Evolutionary conservation across 2,888 invertebrate species (phyloP).

Genomic region (Zele albiditarsus): DNA sequence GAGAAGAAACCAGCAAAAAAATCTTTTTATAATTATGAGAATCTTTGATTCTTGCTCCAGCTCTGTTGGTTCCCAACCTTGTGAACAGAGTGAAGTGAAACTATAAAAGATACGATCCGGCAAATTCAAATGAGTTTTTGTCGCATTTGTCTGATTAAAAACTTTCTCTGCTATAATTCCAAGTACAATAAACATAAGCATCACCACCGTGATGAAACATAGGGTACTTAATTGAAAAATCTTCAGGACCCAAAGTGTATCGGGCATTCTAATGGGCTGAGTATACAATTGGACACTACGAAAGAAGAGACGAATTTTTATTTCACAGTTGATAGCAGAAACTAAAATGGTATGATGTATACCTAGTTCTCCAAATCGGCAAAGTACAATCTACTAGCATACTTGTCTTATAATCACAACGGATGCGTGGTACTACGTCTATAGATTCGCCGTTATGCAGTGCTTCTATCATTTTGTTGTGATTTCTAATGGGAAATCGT

Average conservation of each 20-base stretch:
- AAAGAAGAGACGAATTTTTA: too few species aligned
- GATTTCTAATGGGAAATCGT: conserved; percentile 42
- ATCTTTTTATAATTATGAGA: conserved; percentile 48
- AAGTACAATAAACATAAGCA: conserved; percentile 33
- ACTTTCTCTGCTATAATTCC: conserved; percentile 36
- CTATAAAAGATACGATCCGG: conserved; percentile 54
- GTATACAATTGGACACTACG: conserved; percentile 34
- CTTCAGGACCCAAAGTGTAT: conserved; percentile 39
- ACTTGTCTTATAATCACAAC: conserved; percentile 36
- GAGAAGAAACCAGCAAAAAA: conserved; percentile 36
- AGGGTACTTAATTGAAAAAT: conserved; percentile 36
- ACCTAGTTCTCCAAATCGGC: conserved; percentile 53
- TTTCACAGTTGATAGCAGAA: not conserved
- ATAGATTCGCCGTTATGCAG: conserved; percentile 48
- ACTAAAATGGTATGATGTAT: not conserved
- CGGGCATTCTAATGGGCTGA: conserved; percentile 24
- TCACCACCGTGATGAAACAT: conserved; percentile 23
- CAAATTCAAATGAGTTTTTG: conserved; percentile 29
- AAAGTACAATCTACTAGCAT: conserved; percentile 47
- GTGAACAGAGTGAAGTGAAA: conserved; percentile 48
- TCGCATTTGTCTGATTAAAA: not conserved
- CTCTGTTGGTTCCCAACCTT: conserved; percentile 49
- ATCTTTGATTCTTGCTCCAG: conserved; percentile 49
- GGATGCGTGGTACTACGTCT: conserved; percentile 49
- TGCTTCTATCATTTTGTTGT: conserved; percentile 47